A percentile compares a stretch with the other conserved stretches of the same genome.
These are phyloP conservation scores for Albula goreensis DNA, from an alignment of 2,113 vertebrate genomes.

Conservation along the genomic window DNA sequence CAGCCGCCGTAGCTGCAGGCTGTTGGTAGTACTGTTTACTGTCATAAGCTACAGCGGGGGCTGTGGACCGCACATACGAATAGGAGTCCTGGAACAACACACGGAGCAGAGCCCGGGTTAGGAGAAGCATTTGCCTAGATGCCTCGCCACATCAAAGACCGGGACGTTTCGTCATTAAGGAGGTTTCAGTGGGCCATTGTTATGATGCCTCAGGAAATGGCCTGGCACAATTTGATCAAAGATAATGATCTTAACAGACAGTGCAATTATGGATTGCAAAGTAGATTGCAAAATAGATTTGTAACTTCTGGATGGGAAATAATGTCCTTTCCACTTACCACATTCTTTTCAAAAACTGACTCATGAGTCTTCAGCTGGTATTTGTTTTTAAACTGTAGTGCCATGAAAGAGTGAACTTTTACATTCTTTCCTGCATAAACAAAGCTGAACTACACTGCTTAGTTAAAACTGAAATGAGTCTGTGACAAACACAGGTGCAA, in stretches of 20 bases:
- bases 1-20: constrained; percentile 82
- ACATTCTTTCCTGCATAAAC: no score
- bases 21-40: constrained; percentile 98
- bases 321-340: no score
- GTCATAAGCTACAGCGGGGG: constrained; percentile 90
- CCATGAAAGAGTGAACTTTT: neutral
- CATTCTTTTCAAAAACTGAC: no score
- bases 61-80: constrained; percentile 92
- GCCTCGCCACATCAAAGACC: neutral
- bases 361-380: no score
- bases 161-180: neutral
- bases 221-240: neutral
- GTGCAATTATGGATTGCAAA: neutral
- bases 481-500: no score
- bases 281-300: neutral
- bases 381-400: neutral
- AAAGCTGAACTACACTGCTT: no score
- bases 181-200: neutral
- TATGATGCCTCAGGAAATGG: neutral
- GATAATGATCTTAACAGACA: neutral
- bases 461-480: no score
- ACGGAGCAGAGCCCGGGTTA: neutral
- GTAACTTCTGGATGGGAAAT: neutral
- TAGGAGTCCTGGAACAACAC: constrained; percentile 83
- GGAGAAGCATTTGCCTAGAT: neutral